Evolutionary conservation across 2,113 vertebrate species (phyloP).

Genomic region (Montifringilla adamsi): DNA sequence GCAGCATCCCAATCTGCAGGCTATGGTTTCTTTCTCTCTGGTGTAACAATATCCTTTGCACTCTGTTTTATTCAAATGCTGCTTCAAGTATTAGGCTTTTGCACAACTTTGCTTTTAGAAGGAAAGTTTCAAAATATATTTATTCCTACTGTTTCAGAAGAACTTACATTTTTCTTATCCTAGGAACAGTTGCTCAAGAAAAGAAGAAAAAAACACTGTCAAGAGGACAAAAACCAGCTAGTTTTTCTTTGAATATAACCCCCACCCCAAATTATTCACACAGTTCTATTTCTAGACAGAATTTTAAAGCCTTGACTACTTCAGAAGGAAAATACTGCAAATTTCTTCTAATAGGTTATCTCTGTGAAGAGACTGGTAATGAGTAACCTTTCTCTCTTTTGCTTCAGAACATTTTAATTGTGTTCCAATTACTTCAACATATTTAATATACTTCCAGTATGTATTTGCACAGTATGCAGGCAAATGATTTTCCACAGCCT

Average conservation of each 20-base stretch:
- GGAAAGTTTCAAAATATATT: conserved; percentile 16
- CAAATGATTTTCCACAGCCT: conserved; percentile 57
- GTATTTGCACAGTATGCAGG: conserved; percentile 53
- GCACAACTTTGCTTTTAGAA: background rate
- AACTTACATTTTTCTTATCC: background rate
- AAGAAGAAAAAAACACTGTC: background rate
- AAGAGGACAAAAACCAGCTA: background rate
- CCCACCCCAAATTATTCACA: conserved; percentile 33
- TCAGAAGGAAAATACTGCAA: conserved; percentile 26
- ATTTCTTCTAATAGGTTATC: conserved; percentile 33
- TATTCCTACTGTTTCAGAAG: background rate
- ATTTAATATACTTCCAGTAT: conserved; percentile 60
- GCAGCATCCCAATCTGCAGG: background rate
- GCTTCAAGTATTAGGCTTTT: background rate
- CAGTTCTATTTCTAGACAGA: conserved; percentile 45
- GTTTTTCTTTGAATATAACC: background rate
- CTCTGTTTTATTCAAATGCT: background rate
- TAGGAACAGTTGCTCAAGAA: conserved; percentile 21
- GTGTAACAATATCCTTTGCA: background rate
- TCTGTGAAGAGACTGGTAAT: conserved; percentile 30
- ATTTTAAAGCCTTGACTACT: conserved; percentile 36
- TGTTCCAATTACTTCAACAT: conserved; percentile 63
- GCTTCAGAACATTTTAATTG: conserved; percentile 69
- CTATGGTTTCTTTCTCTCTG: background rate
- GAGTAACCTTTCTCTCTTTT: conserved; percentile 60